Percentiles rank a stretch among this genome's conserved stretches.
Conservation (phyloP, 2,797 vertebrate genomes). For the Sylvia borin region DNA sequence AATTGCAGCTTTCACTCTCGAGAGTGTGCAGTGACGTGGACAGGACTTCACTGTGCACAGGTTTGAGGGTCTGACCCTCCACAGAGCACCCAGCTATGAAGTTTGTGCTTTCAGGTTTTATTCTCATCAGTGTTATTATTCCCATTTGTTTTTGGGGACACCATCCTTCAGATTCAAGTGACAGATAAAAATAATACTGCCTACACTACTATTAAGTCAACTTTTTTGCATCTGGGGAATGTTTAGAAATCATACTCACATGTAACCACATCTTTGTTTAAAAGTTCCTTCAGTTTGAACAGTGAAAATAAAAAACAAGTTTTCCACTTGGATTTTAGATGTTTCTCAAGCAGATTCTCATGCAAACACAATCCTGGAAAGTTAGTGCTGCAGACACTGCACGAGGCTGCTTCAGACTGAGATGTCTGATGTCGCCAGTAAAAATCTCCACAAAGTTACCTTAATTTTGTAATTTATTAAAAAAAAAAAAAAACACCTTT, state of each 20-base stretch:
- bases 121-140: rapidly evolving
- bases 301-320: conserved; percentile 23
- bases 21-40: rapidly evolving
- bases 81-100: rapidly evolving
- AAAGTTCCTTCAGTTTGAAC: neutral
- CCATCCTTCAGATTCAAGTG: neutral
- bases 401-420: neutral
- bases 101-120: neutral
- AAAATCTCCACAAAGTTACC: neutral
- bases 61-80: neutral
- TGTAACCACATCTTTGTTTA: conserved; percentile 11
- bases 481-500: neutral
- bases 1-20: rapidly evolving
- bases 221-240: neutral
- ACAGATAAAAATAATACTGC: neutral
- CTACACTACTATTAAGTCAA: neutral
- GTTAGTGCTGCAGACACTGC: neutral
- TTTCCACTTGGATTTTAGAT: neutral
- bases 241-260: neutral
- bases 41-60: neutral
- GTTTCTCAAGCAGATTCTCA: neutral
- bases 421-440: neutral
- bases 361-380: neutral
- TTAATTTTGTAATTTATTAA: neutral
- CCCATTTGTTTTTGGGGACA: neutral